Conservation (phyloP, 2,888 invertebrate genomes). For the Mystacides longicornis region DNA sequence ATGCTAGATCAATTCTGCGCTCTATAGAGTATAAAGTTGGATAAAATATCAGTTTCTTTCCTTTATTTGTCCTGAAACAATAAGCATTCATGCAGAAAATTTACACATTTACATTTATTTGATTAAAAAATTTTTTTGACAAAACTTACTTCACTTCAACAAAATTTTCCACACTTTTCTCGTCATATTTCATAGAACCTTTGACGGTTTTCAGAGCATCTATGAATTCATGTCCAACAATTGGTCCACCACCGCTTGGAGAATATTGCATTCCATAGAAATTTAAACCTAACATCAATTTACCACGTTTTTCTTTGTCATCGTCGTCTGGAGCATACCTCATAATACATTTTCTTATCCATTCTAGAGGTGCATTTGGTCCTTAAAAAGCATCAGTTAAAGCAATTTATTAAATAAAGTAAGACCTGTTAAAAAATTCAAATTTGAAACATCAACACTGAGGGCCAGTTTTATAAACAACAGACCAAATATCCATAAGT, state of each 20-base stretch:
- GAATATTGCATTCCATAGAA: slow-evolving; percentile 91
- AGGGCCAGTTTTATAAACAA: too few species aligned
- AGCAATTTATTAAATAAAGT: slow-evolving; percentile 4
- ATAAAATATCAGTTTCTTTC: slow-evolving; percentile 75
- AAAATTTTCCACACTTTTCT: slow-evolving; percentile 73
- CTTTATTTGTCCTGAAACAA: slow-evolving; percentile 51
- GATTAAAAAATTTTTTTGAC: not conserved
- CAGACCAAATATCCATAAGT: too few species aligned
- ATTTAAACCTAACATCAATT: slow-evolving; percentile 84
- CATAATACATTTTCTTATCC: slow-evolving; percentile 73
- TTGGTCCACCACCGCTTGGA: slow-evolving; percentile 72
- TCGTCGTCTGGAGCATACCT: slow-evolving; percentile 58
- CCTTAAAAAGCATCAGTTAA: slow-evolving; percentile 43
- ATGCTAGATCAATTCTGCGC: slow-evolving; percentile 69
- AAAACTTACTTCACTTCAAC: slow-evolving; percentile 74
- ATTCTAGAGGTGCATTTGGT: slow-evolving; percentile 81
- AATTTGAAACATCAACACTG: too few species aligned
- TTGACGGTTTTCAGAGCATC: slow-evolving; percentile 67
- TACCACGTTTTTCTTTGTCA: slow-evolving; percentile 54
- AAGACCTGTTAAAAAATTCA: too few species aligned
- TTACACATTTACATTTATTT: not conserved
- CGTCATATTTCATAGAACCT: slow-evolving; percentile 70
- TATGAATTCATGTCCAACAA: slow-evolving; percentile 72
- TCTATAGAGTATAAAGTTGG: slow-evolving; percentile 84
- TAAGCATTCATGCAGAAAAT: slow-evolving; percentile 13